A percentile compares a stretch with the other conserved stretches of the same genome.
These are phyloP conservation scores for Lasioglossum calceatum DNA, from an alignment of 2,888 invertebrate species.

Conservation along the genomic window DNA sequence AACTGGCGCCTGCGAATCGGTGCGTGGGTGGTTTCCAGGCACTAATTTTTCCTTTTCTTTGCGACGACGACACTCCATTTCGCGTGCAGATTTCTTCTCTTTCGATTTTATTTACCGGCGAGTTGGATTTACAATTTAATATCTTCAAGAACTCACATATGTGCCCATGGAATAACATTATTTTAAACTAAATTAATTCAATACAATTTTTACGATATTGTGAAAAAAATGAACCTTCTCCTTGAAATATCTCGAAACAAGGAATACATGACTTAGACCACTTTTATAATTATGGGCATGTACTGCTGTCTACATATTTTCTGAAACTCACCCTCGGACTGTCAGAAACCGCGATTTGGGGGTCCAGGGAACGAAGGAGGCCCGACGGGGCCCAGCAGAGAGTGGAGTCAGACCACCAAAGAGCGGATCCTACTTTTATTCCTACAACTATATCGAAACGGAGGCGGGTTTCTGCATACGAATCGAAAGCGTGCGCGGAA, in stretches of 20 bases:
- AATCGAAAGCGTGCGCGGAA: slow-evolving; percentile 1
- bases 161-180: too few species aligned
- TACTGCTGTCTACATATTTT: neutral
- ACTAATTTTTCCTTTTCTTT: neutral
- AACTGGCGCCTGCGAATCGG: slow-evolving; percentile 7
- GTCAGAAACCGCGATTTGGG: neutral
- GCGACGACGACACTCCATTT: neutral
- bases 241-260: too few species aligned
- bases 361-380: neutral
- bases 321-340: neutral
- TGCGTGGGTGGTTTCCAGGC: neutral
- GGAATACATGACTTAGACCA: too few species aligned
- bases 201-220: too few species aligned
- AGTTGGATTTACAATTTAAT: neutral
- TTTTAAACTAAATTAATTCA: too few species aligned
- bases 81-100: neutral
- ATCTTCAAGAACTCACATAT: neutral
- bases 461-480: slow-evolving; percentile 8
- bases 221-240: too few species aligned
- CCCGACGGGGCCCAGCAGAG: neutral
- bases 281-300: too few species aligned
- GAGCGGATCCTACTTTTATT: neutral
- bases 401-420: neutral
- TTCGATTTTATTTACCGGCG: neutral
- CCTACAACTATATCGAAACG: slow-evolving; percentile 17